These are phyloP conservation scores for Burhinus bistriatus DNA, from an alignment of 2,113 vertebrate genomes.

Conservation along the genomic window DNA sequence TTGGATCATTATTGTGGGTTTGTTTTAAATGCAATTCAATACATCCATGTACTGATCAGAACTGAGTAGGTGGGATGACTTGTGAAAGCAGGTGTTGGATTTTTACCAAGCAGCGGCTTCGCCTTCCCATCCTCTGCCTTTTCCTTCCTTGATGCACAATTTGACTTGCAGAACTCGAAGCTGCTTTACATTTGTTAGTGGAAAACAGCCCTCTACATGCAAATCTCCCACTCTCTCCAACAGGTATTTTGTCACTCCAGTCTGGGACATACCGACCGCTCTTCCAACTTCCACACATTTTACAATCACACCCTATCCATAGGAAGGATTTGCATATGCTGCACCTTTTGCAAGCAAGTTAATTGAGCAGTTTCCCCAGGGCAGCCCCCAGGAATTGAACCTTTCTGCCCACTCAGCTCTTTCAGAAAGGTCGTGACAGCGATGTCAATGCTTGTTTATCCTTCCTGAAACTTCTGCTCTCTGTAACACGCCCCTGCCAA, in stretches of 20 bases:
- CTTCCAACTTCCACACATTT: neutral
- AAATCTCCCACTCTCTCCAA: neutral
- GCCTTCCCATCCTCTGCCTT: neutral
- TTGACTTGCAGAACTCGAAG: neutral
- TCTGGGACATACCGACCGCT: neutral
- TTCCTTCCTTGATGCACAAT: neutral
- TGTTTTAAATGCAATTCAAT: neutral
- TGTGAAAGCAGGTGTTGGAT: neutral
- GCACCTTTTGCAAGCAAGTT: neutral
- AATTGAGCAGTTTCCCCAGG: neutral
- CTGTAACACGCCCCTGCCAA: neutral
- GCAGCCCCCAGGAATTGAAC: neutral
- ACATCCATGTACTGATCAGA: neutral
- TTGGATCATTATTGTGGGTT: neutral
- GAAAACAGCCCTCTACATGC: neutral
- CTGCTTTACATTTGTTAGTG: neutral
- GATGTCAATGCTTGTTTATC: neutral
- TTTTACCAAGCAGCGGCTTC: neutral
- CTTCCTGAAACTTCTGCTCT: neutral
- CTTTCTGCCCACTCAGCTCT: neutral
- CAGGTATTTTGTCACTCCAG: neutral
- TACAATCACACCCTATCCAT: accelerated
- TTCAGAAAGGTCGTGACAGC: neutral
- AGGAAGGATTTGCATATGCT: neutral
- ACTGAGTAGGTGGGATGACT: neutral